Evolutionary conservation across 2,113 vertebrate genomes (phyloP).

Genomic region (Sinocyclocheilus anophthalmus): DNA sequence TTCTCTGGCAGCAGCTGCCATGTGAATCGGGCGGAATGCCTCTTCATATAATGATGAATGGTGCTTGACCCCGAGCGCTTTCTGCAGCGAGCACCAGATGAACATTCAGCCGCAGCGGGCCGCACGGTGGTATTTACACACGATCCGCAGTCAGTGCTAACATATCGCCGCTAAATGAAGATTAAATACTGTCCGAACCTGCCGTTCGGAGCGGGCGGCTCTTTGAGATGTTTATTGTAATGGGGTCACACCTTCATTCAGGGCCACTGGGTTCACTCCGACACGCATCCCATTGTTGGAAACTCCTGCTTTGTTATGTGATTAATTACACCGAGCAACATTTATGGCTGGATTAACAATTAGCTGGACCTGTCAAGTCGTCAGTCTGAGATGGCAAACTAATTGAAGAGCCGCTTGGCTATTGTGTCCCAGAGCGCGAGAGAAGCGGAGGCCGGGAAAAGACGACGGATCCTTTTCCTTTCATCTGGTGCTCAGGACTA

Average conservation of each 20-base stretch:
- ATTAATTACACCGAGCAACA: constrained; percentile 95
- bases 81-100: constrained; percentile 81
- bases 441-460: constrained; percentile 65
- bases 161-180: constrained; percentile 78
- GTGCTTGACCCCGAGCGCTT: constrained; percentile 88
- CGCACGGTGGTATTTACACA: constrained; percentile 47
- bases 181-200: constrained; percentile 82
- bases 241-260: constrained; percentile 50
- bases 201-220: constrained; percentile 57
- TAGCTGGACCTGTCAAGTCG: constrained; percentile 91
- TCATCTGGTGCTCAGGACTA: constrained; percentile 72
- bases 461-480: constrained; percentile 69
- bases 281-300: constrained; percentile 78
- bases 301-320: constrained; percentile 86
- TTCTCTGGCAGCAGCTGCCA: constrained; percentile 82
- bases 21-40: constrained; percentile 90
- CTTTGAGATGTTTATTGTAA: constrained; percentile 74
- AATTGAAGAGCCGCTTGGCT: constrained; percentile 91
- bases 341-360: constrained; percentile 93
- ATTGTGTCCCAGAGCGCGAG: constrained; percentile 83
- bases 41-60: constrained; percentile 98
- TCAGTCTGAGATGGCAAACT: constrained; percentile 89
- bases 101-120: constrained; percentile 63
- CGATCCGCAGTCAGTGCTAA: constrained; percentile 71
- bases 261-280: constrained; percentile 71